These are phyloP conservation scores for Atrichornis clamosus DNA, from an alignment of 2,113 vertebrate genomes.

Conservation along the genomic window DNA sequence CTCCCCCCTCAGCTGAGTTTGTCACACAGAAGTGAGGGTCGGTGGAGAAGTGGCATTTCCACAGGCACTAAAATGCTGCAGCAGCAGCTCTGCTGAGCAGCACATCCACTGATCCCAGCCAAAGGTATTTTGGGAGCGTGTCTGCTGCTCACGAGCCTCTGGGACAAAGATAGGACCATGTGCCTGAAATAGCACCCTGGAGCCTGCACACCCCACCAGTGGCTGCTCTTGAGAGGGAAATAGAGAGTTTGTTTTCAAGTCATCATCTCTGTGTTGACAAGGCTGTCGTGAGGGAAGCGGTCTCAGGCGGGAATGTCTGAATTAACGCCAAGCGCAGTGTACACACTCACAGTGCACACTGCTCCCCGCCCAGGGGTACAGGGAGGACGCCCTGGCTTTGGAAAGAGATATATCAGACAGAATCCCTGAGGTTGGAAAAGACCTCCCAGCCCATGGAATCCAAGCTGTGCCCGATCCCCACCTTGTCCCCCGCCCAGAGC, in stretches of 20 bases:
- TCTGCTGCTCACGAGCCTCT: background rate
- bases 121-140: background rate
- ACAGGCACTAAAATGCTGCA: fast-evolving
- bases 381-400: fast-evolving
- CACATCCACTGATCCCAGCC: background rate
- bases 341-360: fast-evolving
- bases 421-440: fast-evolving
- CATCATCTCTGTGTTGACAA: slow-evolving; percentile 10
- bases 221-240: slow-evolving; percentile 9
- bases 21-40: fast-evolving
- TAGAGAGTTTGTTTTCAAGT: slow-evolving; percentile 23
- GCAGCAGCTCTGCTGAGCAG: background rate
- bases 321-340: background rate
- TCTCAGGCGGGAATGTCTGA: background rate
- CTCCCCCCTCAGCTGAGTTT: background rate
- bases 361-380: fast-evolving
- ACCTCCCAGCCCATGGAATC: fast-evolving
- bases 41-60: background rate
- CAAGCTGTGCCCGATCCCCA: background rate
- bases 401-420: fast-evolving
- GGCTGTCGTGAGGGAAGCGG: background rate
- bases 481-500: background rate
- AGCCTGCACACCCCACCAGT: background rate
- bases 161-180: background rate
- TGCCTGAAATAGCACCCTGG: background rate